Conservation (phyloP, 1,140 invertebrate species). For the Araneus ventricosus region DNA sequence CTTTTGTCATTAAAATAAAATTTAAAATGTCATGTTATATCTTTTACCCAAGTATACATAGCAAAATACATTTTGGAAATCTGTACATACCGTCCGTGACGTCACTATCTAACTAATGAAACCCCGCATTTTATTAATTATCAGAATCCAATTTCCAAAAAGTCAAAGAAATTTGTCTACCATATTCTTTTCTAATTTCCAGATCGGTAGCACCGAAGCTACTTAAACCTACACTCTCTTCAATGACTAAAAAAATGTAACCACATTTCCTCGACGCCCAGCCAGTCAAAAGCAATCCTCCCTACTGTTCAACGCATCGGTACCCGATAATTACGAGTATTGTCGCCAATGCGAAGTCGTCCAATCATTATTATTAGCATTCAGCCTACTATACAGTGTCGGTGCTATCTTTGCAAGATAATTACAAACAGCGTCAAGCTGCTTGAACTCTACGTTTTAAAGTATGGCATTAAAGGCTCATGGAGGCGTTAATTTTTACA, state of each 20-base stretch:
- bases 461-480: slow-evolving; percentile 33
- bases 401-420: neutral
- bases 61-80: no score
- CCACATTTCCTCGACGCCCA: slow-evolving; percentile 24
- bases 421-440: slow-evolving; percentile 7
- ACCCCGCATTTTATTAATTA: neutral
- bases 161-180: neutral
- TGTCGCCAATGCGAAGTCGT: slow-evolving; percentile 30
- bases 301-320: neutral
- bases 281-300: slow-evolving; percentile 1
- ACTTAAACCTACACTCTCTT: neutral
- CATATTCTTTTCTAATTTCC: neutral
- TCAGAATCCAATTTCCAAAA: neutral
- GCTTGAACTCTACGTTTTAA: neutral
- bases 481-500: slow-evolving; percentile 35
- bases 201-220: neutral
- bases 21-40: no score
- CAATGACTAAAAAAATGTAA: neutral
- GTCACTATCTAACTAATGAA: no score
- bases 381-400: neutral
- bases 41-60: no score
- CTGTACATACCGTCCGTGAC: no score
- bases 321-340: slow-evolving; percentile 46
- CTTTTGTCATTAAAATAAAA: no score
- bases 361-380: slow-evolving; percentile 55